Base-by-base conservation (phyloP, 2,797 vertebrate genomes). In the Nothura maculosa region DNA sequence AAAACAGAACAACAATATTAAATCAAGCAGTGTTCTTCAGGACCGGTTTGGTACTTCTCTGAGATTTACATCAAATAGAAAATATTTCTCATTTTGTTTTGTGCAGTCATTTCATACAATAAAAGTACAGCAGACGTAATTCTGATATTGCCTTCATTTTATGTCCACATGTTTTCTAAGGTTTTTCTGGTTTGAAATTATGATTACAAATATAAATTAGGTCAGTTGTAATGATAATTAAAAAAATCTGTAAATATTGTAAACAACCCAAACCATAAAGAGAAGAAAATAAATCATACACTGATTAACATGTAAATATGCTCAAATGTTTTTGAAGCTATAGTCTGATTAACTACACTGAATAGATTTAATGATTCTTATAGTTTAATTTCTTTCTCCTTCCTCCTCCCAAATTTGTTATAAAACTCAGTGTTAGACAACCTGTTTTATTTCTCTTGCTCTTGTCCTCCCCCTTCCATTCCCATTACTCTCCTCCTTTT, bases 81-180 rank as follows among this genome's bases (percentile, higher is more conserved):
- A 95, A 93, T 62, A 75, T 73, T 85, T 50, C 85, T 94, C 67
- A 55, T 85, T 87, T 91, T 92, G 95, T 94, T 85, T 96, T 94
- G 78, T 54, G 50, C 47, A 90, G 91, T 80, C 67, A 92, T 85
- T 96, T 95, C 72, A 81, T 81, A 91, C 91, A 91, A 83, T 68
- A 95, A 92, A 92, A 60, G 67, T 16, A 77, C 3, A 40, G 77
- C 48, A 67, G 61, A 90, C 75, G 66, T 43, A 61, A 69, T 83
- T 87, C 83, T 81, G 84, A 79, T 62, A 64, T 13, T 28, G 61
- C 58, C 81, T 96, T 84, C 89, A 77, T 93, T 83, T 90, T 96
- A 54, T 86, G 68, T 74, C 87, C 48, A 79, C 54, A 85, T 77
- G 45, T 66, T 87, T 87, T 77, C 73, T 74, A 92, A 93, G 55